Conservation (phyloP, 2,113 vertebrate genomes). For the Rhinogobius similis region DNA sequence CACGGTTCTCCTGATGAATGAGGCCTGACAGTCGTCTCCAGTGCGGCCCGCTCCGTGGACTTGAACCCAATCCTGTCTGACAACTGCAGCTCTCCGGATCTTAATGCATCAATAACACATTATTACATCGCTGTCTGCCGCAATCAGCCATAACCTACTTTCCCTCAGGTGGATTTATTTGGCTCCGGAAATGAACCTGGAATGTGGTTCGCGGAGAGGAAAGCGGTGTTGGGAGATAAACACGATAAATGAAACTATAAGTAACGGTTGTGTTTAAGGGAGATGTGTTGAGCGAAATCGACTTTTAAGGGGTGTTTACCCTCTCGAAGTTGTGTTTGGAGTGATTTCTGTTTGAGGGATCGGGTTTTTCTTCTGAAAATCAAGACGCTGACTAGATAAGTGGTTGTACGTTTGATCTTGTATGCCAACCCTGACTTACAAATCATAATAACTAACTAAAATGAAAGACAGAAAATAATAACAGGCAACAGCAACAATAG, state of each 20-base stretch:
- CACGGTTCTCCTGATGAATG: constrained; percentile 57
- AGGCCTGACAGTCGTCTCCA: constrained; percentile 67
- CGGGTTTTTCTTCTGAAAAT: too few species aligned
- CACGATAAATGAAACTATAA: background rate
- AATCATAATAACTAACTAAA: too few species aligned
- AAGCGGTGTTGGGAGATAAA: background rate
- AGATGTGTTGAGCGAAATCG: background rate
- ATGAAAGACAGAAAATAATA: too few species aligned
- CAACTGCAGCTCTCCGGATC: constrained; percentile 53
- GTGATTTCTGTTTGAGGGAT: too few species aligned
- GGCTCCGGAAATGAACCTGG: background rate
- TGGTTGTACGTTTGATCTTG: too few species aligned
- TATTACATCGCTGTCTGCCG: constrained; percentile 51
- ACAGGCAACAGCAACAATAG: too few species aligned
- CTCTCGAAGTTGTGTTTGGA: too few species aligned
- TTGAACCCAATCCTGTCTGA: constrained; percentile 55
- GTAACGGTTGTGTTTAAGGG: background rate
- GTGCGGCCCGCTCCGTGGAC: constrained; percentile 31
- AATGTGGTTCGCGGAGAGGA: background rate
- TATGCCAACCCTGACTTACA: too few species aligned
- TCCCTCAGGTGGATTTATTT: constrained; percentile 42
- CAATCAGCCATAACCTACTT: constrained; percentile 47
- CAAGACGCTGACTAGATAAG: too few species aligned
- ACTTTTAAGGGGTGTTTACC: background rate
- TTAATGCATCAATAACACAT: constrained; percentile 65